Base-by-base conservation (phyloP, 2,797 vertebrate genomes). In the Crocodylus rhombifer region DNA sequence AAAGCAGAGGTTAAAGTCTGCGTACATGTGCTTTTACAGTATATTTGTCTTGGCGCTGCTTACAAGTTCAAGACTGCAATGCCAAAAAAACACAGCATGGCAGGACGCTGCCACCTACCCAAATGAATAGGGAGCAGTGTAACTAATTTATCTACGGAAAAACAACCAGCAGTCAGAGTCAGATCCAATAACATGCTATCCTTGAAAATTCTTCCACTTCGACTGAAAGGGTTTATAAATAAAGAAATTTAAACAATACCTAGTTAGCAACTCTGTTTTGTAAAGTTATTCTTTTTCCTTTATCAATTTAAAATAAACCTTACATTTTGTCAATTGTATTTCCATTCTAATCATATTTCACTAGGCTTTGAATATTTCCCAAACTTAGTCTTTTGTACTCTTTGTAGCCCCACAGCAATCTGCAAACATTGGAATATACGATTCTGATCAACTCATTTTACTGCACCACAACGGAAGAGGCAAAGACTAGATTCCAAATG, bases 271-370 rank as follows among this genome's bases (percentile, higher is more conserved):
- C 30, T 57, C 64, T 73, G 88, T 84, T 90, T n/a, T 74, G 16
- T 42, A 73, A 84, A 65, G 23, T 80, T 18, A 57, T 16, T 89
- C 74, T 36, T 36, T 36, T 36, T 36, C 33, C 33, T 36, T 36
- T 58, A 74, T 84, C 25, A 62, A 6, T 57, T n/a, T 33, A 51
- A 55, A 71, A 69, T 89, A 73, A 86, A 95, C 2, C 17, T 86
- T 6, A n/a, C 60, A 95, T 89, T 89, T 83, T 73, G 91, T 87
- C 76, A 57, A 42, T 8, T 79, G 77, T 8, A 55, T 88, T 95
- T 96, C 33, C 80, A 87, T 60, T 80, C 84, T 23, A 95, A 91
- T 12, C 75, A 51, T 16, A 30, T 2, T 58, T 97, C 89, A 84
- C 67, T 77, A 90, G 85, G 84, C 84, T n/a, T 95, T 82, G 92